Conservation (phyloP, 2,888 invertebrate species). For the Pachydiplax longipennis region DNA sequence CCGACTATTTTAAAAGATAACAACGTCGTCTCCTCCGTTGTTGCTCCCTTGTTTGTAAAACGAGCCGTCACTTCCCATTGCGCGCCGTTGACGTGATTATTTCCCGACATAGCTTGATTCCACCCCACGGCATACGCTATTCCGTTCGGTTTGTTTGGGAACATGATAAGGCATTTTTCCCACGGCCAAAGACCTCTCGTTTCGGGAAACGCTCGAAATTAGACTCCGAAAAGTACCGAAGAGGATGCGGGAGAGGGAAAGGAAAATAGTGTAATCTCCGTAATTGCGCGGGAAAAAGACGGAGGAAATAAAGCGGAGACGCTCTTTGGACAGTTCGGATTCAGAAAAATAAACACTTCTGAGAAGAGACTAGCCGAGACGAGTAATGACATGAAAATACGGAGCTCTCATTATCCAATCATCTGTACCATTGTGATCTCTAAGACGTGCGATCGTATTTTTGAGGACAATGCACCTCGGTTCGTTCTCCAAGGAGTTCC, state of each 20-base stretch:
- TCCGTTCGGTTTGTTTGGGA: neutral
- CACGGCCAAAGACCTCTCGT: slow-evolving; percentile 11
- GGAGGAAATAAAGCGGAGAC: neutral
- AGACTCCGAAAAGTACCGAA: neutral
- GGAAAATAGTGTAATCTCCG: slow-evolving; percentile 11
- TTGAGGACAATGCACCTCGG: too few species aligned
- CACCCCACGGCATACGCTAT: neutral
- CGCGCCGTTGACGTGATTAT: neutral
- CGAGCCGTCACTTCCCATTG: neutral
- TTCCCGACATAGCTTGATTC: neutral
- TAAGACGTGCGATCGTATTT: too few species aligned
- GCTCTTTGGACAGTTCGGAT: neutral
- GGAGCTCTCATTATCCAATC: too few species aligned
- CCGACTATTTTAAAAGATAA: neutral
- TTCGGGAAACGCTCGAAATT: slow-evolving; percentile 3
- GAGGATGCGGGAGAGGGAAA: neutral
- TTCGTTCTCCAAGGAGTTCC: too few species aligned
- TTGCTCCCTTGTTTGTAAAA: neutral
- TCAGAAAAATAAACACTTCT: neutral
- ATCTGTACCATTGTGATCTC: too few species aligned
- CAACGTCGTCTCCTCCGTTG: neutral
- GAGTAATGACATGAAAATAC: too few species aligned
- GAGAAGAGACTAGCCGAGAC: neutral
- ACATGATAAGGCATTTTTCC: neutral
- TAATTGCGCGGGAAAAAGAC: neutral